phyloP scores from a whole-genome alignment of 2,888 invertebrate genomes.

The Hypsopygia costalis region DNA sequence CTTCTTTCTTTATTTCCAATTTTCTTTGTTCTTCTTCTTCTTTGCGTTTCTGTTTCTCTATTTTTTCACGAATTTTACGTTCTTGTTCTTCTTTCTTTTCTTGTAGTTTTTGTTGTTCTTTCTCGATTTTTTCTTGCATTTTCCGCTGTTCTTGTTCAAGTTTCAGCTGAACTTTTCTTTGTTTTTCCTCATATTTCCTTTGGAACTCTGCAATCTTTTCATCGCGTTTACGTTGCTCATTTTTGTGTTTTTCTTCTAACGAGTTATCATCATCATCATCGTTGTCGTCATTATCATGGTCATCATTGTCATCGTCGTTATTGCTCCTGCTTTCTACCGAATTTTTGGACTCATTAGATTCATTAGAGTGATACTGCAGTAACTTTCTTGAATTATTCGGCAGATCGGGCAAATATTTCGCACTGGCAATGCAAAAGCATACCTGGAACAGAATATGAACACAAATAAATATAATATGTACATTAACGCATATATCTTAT shows the following conservation, averaged over 20 bases:
- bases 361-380: slow-evolving; percentile 38
- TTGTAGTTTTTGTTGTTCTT: slow-evolving; percentile 26
- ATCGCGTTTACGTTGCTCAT: slow-evolving; percentile 33
- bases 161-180: slow-evolving; percentile 22
- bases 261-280: slow-evolving; percentile 24
- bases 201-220: slow-evolving; percentile 39
- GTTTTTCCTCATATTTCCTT: slow-evolving; percentile 34
- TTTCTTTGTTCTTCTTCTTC: slow-evolving; percentile 20
- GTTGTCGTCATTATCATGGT: slow-evolving; percentile 25
- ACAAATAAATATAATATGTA: too few relatives aligned
- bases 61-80: slow-evolving; percentile 21
- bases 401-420: slow-evolving; percentile 67
- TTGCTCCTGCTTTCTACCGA: slow-evolving; percentile 35
- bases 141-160: slow-evolving; percentile 31
- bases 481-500: too few relatives aligned
- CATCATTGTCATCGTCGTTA: slow-evolving; percentile 32
- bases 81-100: slow-evolving; percentile 30
- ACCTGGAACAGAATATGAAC: slow-evolving; percentile 42
- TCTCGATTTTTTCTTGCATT: slow-evolving; percentile 27
- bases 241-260: slow-evolving; percentile 22
- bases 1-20: slow-evolving; percentile 20
- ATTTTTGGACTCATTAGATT: slow-evolving; percentile 40
- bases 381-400: slow-evolving; percentile 34
- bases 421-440: slow-evolving; percentile 56
- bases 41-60: slow-evolving; percentile 29